Conservation (phyloP, 1,140 invertebrate genomes). For the Diorhabda elongata region DNA sequence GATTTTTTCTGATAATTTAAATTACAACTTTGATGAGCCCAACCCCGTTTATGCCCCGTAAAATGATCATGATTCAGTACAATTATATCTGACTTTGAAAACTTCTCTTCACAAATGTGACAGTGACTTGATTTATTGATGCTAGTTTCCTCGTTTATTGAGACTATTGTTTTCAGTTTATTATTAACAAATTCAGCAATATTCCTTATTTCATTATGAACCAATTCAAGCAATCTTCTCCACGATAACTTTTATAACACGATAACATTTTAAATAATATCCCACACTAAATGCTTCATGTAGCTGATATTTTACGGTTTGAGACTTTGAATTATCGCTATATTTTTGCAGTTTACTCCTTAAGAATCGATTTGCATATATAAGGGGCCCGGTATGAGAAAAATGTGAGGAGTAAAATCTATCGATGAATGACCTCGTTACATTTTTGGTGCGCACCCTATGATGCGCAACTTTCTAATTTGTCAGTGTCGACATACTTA, state of each 20-base stretch:
- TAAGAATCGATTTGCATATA: too few relatives aligned
- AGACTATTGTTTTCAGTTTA: constrained; percentile 7
- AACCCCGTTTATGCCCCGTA: constrained; percentile 32
- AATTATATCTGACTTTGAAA: constrained; percentile 4
- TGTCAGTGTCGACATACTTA: too few relatives aligned
- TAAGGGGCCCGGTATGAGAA: too few relatives aligned
- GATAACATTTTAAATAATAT: constrained; percentile 22
- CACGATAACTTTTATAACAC: constrained; percentile 29
- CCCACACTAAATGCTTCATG: constrained; percentile 38
- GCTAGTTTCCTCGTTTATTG: neutral
- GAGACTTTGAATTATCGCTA: neutral
- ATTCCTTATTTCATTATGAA: constrained; percentile 27
- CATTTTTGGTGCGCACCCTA: too few relatives aligned
- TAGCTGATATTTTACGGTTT: constrained; percentile 27
- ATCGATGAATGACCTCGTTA: too few relatives aligned
- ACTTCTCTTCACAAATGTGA: constrained; percentile 38
- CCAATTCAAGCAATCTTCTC: constrained; percentile 35
- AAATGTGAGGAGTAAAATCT: too few relatives aligned
- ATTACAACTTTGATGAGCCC: constrained; percentile 43
- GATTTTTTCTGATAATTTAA: constrained; percentile 36
- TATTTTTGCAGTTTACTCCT: too few relatives aligned
- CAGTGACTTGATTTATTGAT: constrained; percentile 13
- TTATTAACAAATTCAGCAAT: constrained; percentile 24
- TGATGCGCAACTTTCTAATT: too few relatives aligned
- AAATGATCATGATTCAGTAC: constrained; percentile 32